phyloP scores from a whole-genome alignment of 2,797 vertebrate species.

The Harpagifer antarcticus region DNA sequence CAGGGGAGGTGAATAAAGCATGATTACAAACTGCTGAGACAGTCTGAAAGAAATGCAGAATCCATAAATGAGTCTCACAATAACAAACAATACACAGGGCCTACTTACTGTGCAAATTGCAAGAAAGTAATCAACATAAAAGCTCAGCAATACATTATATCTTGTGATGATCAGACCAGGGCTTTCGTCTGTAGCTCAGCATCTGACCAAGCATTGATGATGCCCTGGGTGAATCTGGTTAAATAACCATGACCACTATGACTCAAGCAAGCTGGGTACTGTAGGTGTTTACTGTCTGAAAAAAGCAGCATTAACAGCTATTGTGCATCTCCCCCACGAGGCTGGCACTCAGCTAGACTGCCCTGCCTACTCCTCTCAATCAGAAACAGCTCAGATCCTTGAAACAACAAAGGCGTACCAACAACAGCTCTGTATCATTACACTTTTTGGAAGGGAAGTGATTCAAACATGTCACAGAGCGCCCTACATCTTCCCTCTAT shows the following conservation, averaged over 20 bases:
- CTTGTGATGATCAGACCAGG: background rate
- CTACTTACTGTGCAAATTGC: background rate
- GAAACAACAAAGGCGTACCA: background rate
- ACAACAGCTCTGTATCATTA: background rate
- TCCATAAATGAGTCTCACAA: background rate
- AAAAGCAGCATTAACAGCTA: slow-evolving; percentile 23
- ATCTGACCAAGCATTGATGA: slow-evolving; percentile 8
- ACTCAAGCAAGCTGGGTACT: slow-evolving; percentile 33
- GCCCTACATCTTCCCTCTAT: slow-evolving; percentile 7
- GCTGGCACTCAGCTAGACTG: slow-evolving; percentile 4
- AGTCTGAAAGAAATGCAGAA: background rate
- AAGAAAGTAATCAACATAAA: slow-evolving; percentile 6
- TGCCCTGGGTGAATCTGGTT: slow-evolving; percentile 22
- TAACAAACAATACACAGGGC: background rate
- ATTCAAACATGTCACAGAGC: slow-evolving; percentile 21
- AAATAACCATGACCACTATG: slow-evolving; percentile 32
- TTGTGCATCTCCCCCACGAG: slow-evolving; percentile 15
- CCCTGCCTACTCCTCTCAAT: slow-evolving; percentile 11
- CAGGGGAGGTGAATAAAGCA: slow-evolving; percentile 7
- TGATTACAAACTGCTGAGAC: background rate
- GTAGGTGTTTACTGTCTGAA: slow-evolving; percentile 27
- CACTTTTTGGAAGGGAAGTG: slow-evolving; percentile 15
- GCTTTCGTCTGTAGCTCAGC: slow-evolving; percentile 15
- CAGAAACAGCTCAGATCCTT: slow-evolving; percentile 9
- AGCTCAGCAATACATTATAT: background rate